Evolutionary conservation across 2,113 vertebrate species (phyloP).

Genomic region (Dromas ardeola): DNA sequence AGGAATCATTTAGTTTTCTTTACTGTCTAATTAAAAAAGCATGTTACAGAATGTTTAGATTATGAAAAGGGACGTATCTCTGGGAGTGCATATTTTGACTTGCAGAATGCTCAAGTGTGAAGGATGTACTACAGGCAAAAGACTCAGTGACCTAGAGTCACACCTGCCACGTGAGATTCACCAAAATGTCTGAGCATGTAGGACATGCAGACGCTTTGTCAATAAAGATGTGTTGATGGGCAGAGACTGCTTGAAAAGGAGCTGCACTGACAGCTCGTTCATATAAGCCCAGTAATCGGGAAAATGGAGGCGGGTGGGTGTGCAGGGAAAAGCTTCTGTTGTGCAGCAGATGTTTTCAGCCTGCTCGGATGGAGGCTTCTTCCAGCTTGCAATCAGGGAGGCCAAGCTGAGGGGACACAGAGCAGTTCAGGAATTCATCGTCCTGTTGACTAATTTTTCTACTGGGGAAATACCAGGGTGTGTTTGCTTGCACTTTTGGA

Average conservation of each 20-base stretch:
- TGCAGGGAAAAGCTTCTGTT: not conserved
- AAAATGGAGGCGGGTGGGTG: not conserved
- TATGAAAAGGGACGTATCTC: not conserved
- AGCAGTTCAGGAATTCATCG: not conserved
- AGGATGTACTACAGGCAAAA: not conserved
- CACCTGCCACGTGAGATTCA: accelerated
- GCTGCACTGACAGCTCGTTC: not conserved
- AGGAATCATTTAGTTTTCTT: not conserved
- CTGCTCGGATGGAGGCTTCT: not conserved
- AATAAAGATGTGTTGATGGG: not conserved
- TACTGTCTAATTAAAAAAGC: not conserved
- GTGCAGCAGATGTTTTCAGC: constrained; percentile 13
- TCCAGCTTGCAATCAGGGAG: not conserved
- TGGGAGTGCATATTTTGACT: not conserved
- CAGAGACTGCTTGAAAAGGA: not conserved
- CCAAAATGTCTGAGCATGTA: not conserved
- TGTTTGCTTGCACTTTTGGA: not conserved
- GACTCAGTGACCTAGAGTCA: not conserved
- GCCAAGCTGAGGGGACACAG: not conserved
- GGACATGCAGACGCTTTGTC: not conserved
- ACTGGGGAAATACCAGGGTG: not conserved
- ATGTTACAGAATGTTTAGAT: not conserved
- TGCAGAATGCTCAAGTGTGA: not conserved
- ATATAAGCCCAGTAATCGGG: not conserved
- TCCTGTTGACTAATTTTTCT: not conserved